Conservation (phyloP, 2,888 invertebrate genomes). For the Choristoneura rosaceana region DNA sequence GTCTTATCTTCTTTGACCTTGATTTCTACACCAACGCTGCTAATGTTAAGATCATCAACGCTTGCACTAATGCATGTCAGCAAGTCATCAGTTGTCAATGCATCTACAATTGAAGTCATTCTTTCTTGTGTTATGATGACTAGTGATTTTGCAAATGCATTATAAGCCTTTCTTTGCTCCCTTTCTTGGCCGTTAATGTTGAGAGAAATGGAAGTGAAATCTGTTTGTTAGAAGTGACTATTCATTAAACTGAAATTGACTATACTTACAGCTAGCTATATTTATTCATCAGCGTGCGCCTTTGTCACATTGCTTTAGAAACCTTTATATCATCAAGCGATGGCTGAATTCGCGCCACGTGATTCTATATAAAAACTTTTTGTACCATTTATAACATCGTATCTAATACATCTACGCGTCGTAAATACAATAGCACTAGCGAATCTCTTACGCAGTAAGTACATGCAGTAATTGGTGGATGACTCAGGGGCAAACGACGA, state of each 20-base stretch:
- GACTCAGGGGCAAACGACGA: constrained; percentile 7
- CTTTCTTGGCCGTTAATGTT: constrained; percentile 14
- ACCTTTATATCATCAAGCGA: not conserved
- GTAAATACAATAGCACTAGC: not conserved
- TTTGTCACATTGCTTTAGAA: not conserved
- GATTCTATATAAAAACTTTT: constrained; percentile 14
- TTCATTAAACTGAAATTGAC: not conserved
- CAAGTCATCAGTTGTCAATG: constrained; percentile 31
- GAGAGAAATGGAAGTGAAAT: constrained; percentile 11
- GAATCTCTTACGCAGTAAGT: constrained; percentile 25
- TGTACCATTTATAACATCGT: constrained; percentile 23
- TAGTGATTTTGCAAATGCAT: constrained; percentile 30
- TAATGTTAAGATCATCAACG: constrained; percentile 18
- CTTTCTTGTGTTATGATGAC: constrained; percentile 15
- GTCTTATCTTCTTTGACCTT: constrained; percentile 1
- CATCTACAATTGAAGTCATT: constrained; percentile 20
- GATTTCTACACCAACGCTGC: constrained; percentile 19
- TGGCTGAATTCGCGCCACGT: not conserved
- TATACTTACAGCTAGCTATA: not conserved
- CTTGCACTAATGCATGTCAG: constrained; percentile 2
- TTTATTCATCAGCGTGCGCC: not conserved
- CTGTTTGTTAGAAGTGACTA: not conserved
- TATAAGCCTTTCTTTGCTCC: constrained; percentile 21
- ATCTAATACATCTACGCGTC: not conserved
- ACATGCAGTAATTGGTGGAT: constrained; percentile 1